phyloP scores from a whole-genome alignment of 2,113 vertebrate genomes.

The Sinocyclocheilus maitianheensis region DNA sequence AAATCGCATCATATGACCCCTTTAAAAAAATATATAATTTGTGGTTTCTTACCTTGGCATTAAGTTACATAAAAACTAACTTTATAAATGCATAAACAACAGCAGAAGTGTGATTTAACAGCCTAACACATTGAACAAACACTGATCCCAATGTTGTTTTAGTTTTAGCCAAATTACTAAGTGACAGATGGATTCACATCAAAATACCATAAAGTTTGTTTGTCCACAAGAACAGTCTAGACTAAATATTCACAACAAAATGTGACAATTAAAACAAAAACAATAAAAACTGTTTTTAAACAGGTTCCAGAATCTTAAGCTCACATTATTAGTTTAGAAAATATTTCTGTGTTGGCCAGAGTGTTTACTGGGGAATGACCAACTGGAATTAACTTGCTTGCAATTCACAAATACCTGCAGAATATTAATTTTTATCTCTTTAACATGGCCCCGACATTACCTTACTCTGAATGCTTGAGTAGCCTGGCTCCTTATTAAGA shows the following conservation, averaged over 20 bases:
- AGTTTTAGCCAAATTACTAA: background rate
- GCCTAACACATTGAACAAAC: background rate
- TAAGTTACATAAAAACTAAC: too few species aligned
- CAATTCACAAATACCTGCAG: background rate
- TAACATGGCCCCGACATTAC: background rate
- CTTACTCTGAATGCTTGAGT: background rate
- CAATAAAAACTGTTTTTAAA: background rate
- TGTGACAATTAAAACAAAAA: too few species aligned
- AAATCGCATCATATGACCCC: too few species aligned
- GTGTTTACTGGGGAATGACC: too few species aligned
- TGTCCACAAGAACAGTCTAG: background rate
- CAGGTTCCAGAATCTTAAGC: background rate
- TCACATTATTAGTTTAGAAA: background rate
- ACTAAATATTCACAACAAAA: background rate
- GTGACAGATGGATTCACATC: background rate
- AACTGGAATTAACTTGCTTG: background rate
- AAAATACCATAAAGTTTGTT: background rate
- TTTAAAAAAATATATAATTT: too few species aligned
- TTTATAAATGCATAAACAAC: background rate
- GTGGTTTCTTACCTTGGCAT: too few species aligned
- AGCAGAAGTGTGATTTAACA: background rate
- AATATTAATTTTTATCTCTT: background rate
- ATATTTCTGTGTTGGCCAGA: too few species aligned
- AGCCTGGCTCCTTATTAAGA: background rate
- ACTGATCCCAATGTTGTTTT: constrained; percentile 1